A percentile compares a stretch with the other conserved stretches of the same genome.
Evolutionary conservation across 2,888 invertebrate species (phyloP).

Genomic region (Pinctada fucata): DNA sequence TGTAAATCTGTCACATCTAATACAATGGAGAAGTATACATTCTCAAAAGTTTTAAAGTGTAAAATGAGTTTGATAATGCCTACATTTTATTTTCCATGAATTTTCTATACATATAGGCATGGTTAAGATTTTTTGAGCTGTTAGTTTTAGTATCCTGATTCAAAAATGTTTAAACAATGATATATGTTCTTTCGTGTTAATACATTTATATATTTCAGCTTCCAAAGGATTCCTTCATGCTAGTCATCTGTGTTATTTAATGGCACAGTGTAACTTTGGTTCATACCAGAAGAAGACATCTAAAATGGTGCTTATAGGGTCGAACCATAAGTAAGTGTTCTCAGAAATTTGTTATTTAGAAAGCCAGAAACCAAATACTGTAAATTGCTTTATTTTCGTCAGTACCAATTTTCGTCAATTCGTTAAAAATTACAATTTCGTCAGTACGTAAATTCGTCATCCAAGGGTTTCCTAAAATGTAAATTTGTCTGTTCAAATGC

Average conservation of each 20-base stretch:
- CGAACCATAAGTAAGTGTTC: slow-evolving; percentile 80
- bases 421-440: too few species aligned
- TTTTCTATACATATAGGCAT: too few species aligned
- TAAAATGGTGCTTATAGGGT: slow-evolving; percentile 89
- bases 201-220: slow-evolving; percentile 63
- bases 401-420: too few species aligned
- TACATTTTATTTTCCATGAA: neutral
- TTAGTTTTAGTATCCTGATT: too few species aligned
- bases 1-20: neutral
- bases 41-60: neutral
- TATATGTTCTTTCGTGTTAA: too few species aligned
- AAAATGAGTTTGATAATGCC: neutral
- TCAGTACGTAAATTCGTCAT: too few species aligned
- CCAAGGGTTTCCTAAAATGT: too few species aligned
- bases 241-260: slow-evolving; percentile 96
- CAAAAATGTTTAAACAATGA: too few species aligned
- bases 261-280: slow-evolving; percentile 85
- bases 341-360: neutral
- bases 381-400: neutral
- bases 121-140: too few species aligned
- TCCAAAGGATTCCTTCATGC: slow-evolving; percentile 89
- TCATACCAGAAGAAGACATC: slow-evolving; percentile 79
- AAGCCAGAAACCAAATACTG: neutral
- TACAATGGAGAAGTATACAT: too few species aligned
- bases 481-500: too few species aligned